Conservation (phyloP, 2,888 invertebrate genomes). For the Bruchidius siliquastri region DNA sequence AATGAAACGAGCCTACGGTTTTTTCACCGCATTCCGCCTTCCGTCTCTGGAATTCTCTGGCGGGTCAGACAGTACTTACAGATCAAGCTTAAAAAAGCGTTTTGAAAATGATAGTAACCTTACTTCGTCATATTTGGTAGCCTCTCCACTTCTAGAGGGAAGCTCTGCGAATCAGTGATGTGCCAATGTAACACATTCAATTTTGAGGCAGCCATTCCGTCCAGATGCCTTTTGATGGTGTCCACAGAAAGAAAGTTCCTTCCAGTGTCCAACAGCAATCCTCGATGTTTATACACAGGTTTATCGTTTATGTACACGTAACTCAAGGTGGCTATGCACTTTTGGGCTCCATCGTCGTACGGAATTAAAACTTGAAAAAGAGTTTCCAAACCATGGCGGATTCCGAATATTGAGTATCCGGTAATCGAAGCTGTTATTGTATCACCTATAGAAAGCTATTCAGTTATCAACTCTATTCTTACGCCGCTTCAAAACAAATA, state of each 20-base stretch:
- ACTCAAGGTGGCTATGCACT: slow-evolving; percentile 57
- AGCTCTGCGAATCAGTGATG: slow-evolving; percentile 85
- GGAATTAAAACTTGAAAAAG: slow-evolving; percentile 62
- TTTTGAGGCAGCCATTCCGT: slow-evolving; percentile 84
- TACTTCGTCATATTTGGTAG: slow-evolving; percentile 71
- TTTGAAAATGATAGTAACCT: too few relatives aligned
- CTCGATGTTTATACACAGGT: slow-evolving; percentile 80
- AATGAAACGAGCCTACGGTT: too few relatives aligned
- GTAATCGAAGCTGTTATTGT: slow-evolving; percentile 53
- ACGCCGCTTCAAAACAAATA: too few relatives aligned
- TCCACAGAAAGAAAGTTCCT: slow-evolving; percentile 78
- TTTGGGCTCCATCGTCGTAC: slow-evolving; percentile 24
- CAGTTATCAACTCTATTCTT: too few relatives aligned
- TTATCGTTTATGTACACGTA: slow-evolving; percentile 67
- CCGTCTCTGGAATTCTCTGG: too few relatives aligned
- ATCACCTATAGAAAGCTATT: slow-evolving; percentile 44
- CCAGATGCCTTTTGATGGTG: slow-evolving; percentile 66
- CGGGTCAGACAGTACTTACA: too few relatives aligned
- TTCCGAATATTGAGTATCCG: slow-evolving; percentile 65
- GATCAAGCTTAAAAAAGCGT: too few relatives aligned
- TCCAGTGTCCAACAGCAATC: slow-evolving; percentile 82
- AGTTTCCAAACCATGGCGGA: slow-evolving; percentile 72
- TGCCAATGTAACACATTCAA: slow-evolving; percentile 94
- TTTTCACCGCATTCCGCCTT: too few relatives aligned
- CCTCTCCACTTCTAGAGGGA: slow-evolving; percentile 74